phyloP scores from a whole-genome alignment of 2,888 invertebrate species.

The Ferdinandea cuprea region DNA sequence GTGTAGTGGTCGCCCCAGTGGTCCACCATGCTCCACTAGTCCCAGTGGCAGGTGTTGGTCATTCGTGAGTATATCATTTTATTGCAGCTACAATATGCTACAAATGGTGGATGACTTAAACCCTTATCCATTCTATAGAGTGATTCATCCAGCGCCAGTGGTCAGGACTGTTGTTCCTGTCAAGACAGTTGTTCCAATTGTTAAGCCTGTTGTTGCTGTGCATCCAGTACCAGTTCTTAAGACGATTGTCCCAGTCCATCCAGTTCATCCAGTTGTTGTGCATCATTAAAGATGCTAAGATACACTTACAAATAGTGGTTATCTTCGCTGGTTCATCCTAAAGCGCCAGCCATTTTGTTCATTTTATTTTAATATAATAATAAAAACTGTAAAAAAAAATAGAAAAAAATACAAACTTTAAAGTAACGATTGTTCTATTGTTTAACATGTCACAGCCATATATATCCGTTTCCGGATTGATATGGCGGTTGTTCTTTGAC shows the following conservation, averaged over 20 bases:
- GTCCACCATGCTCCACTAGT: conserved; percentile 76
- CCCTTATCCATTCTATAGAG: conserved; percentile 11
- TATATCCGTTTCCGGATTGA: conserved; percentile 67
- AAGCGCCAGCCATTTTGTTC: conserved; percentile 40
- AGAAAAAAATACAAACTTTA: conserved; percentile 19
- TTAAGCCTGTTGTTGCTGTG: conserved; percentile 75
- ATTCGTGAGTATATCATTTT: conserved; percentile 70
- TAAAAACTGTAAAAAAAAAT: conserved; percentile 16
- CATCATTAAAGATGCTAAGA: conserved; percentile 78
- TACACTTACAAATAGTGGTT: not conserved
- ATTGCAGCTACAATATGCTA: not conserved
- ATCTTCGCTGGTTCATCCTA: conserved; percentile 15
- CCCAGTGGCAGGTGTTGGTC: conserved; percentile 74
- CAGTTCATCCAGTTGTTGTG: conserved; percentile 77
- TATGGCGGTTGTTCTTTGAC: conserved; percentile 58
- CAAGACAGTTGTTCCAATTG: conserved; percentile 77
- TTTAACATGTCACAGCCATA: conserved; percentile 55
- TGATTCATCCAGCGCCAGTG: conserved; percentile 83
- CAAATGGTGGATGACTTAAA: not conserved
- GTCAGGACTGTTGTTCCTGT: conserved; percentile 78
- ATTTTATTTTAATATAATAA: conserved; percentile 7
- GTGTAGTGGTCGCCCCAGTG: conserved; percentile 82
- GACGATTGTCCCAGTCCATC: conserved; percentile 80
- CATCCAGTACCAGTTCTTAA: conserved; percentile 75
- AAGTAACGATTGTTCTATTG: conserved; percentile 38